Base-by-base conservation (phyloP, 2,113 vertebrate species). In the Oenanthe oenanthe region DNA sequence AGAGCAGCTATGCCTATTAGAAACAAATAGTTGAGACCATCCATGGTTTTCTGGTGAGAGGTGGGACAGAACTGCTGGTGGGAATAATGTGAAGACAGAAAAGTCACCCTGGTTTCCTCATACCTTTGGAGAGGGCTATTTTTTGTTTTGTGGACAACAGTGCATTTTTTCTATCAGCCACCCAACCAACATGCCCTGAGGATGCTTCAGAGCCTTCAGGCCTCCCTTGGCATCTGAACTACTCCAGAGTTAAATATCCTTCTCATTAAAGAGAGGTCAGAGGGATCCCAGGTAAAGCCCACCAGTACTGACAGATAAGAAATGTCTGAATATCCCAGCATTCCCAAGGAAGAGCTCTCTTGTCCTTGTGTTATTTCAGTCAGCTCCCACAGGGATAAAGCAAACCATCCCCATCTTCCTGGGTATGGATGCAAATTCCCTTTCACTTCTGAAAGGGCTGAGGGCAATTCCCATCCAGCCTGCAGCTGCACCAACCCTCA, bases 21-120 rank as follows among this genome's bases (percentile, higher is more conserved):
- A 62, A 94, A 84, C 73, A 92, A 89, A 89, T 7, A 85, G 81
- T 29, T 84, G 86, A 93, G 94, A 88, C 79, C 77, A 80, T 14
- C 61, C 13, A 7, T 28, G 38, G 54, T 42, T 89, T 96, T 95
- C 82, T 11, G 9, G 63, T 12, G 60, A 73, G 78, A 88, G 48
- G 72, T 34, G 62, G 63, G 80, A 65, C 78, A 73, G 43, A 84
- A 81, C 25, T 81, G 73, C 57, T 78, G 80, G 57, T 81, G 80
- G 84, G 81, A 85, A 61, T 48, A 62, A 85, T 0, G 65, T 29
- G 36, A 60, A 84, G 86, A 29, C 68, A 91, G 47, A 76, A 84
- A 70, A 86, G 72, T 63, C 5, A 4, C 40, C 43, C 79, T 66
- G 18, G 20, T 57, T 42, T 82, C 58, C 62, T 76, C 50, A 1